phyloP scores from a whole-genome alignment of 2,113 vertebrate genomes.

The Narcine bancroftii region DNA sequence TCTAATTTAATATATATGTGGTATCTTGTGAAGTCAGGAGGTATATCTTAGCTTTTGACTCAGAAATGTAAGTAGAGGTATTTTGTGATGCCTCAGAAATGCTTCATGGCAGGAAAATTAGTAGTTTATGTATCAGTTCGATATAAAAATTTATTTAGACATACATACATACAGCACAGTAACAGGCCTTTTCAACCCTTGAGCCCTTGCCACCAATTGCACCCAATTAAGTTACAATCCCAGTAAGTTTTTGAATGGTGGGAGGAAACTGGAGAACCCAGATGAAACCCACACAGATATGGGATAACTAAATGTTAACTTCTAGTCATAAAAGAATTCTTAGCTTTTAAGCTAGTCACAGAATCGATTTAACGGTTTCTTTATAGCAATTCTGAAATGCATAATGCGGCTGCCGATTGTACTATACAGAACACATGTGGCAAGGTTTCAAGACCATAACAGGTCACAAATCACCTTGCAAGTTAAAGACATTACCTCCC shows the following conservation, averaged over 20 bases:
- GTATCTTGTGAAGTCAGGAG: conserved; percentile 22
- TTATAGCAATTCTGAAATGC: not conserved
- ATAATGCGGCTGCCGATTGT: not conserved
- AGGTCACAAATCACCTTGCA: too few relatives aligned
- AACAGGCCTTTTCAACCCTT: too few relatives aligned
- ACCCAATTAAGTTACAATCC: too few relatives aligned
- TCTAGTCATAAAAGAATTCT: not conserved
- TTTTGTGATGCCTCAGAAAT: not conserved
- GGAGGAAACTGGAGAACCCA: too few relatives aligned
- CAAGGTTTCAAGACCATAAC: too few relatives aligned
- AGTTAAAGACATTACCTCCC: too few relatives aligned
- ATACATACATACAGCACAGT: too few relatives aligned
- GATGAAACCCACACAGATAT: too few relatives aligned
- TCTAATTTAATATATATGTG: conserved; percentile 2
- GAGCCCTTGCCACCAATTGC: too few relatives aligned
- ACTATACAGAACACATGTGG: too few relatives aligned
- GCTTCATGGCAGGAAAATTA: conserved; percentile 16
- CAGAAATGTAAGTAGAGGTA: conserved; percentile 13
- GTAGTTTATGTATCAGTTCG: not conserved
- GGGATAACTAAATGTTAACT: conserved; percentile 6
- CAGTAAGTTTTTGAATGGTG: too few relatives aligned
- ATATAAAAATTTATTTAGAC: not conserved
- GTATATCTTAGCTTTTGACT: conserved; percentile 1
- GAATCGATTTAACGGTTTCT: too few relatives aligned
- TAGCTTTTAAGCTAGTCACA: not conserved